Conservation (phyloP, 2,797 vertebrate genomes). For the Phyllotis vaccarum region DNA sequence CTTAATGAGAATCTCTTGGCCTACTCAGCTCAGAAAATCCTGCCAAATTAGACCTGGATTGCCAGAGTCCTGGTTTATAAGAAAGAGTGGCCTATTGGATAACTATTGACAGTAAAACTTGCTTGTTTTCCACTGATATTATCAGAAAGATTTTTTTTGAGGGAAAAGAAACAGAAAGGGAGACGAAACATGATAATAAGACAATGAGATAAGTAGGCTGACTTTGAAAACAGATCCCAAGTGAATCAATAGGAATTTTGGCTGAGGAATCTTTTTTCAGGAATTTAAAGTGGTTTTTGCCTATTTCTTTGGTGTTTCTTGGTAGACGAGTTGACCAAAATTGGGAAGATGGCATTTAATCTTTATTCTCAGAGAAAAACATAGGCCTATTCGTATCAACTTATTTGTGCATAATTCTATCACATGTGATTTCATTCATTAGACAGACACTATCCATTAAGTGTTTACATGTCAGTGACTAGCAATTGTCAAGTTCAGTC, state of each 20-base stretch:
- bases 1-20: constrained; percentile 70
- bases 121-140: constrained; percentile 73
- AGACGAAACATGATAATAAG: constrained; percentile 69
- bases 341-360: constrained; percentile 50
- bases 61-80: constrained; percentile 54
- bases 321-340: constrained; percentile 3
- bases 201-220: constrained; percentile 64
- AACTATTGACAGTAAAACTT: constrained; percentile 71
- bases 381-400: not conserved
- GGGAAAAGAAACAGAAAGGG: constrained; percentile 37
- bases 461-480: not conserved
- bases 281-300: constrained; percentile 43
- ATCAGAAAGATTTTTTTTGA: constrained; percentile 64
- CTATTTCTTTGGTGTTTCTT: constrained; percentile 25
- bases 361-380: not conserved
- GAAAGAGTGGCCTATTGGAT: constrained; percentile 49
- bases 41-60: constrained; percentile 76
- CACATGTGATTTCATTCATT: constrained; percentile 36
- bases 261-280: constrained; percentile 49
- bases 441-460: not conserved
- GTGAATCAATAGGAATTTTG: constrained; percentile 64
- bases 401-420: constrained; percentile 31
- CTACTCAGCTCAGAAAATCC: constrained; percentile 56
- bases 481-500: not conserved
- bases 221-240: constrained; percentile 68